phyloP scores from a whole-genome alignment of 2,113 vertebrate genomes.

The Ascaphus truei region DNA sequence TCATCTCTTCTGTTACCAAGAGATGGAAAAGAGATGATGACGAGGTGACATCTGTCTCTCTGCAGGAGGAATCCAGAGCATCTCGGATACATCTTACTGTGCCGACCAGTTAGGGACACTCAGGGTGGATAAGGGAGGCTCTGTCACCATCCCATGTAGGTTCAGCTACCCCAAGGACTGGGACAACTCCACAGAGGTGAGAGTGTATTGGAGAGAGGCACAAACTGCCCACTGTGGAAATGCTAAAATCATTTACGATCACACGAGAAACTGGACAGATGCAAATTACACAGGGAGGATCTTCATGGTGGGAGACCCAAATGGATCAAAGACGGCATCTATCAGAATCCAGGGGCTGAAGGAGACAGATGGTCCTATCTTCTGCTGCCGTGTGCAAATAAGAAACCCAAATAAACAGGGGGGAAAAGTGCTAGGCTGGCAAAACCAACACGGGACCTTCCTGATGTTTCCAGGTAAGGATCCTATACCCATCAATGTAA shows the following conservation, averaged over 20 bases:
- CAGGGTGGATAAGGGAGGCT: not conserved
- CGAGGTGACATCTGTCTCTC: not conserved
- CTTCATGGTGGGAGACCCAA: not conserved
- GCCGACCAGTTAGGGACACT: not conserved
- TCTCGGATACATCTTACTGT: not conserved
- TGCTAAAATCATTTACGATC: not conserved
- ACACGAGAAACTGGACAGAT: not conserved
- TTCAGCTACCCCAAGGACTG: not conserved
- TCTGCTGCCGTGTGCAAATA: constrained; percentile 15
- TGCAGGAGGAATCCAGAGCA: not conserved
- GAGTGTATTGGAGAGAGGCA: constrained; percentile 15
- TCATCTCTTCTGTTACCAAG: no score
- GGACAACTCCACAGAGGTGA: not conserved
- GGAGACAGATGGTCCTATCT: not conserved
- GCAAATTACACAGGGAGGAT: not conserved
- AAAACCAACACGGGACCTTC: not conserved
- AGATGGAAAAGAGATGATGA: no score
- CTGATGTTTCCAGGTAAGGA: not conserved
- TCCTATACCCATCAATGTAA: no score
- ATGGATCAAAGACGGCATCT: not conserved
- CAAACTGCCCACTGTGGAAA: not conserved
- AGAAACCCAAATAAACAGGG: accelerated
- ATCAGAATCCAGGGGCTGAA: constrained; percentile 2
- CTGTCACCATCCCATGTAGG: constrained; percentile 11
- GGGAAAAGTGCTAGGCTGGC: not conserved